Evolutionary conservation across 2,888 invertebrate genomes (phyloP).

Genomic region (Seira musarum): DNA sequence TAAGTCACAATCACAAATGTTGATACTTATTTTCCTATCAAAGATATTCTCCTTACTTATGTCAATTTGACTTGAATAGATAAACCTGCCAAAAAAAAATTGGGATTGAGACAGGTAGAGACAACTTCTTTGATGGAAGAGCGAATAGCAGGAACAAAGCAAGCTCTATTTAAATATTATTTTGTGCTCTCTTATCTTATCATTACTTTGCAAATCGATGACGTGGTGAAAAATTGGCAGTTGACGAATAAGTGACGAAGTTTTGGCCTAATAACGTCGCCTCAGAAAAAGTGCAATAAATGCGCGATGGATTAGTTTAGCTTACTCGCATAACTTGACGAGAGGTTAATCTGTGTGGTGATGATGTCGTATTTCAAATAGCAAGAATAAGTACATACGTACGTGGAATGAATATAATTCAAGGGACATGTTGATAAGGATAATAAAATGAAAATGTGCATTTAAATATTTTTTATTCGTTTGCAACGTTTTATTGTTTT

Average conservation of each 20-base stretch:
- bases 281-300: not conserved
- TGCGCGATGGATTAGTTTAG: not conserved
- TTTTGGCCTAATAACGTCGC: not conserved
- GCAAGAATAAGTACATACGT: not conserved
- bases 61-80: not conserved
- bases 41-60: not conserved
- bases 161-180: not conserved
- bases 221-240: not conserved
- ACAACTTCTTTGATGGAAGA: too few species aligned
- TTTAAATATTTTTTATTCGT: not conserved
- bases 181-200: not conserved
- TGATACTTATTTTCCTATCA: not conserved
- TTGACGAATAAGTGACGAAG: too few species aligned
- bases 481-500: slow-evolving; percentile 9
- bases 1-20: not conserved
- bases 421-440: not conserved
- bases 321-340: not conserved
- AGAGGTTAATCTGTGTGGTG: slow-evolving; percentile 11
- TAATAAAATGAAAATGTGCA: slow-evolving; percentile 1
- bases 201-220: not conserved
- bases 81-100: not conserved
- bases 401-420: not conserved
- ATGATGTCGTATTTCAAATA: not conserved
- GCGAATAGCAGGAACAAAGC: not conserved
- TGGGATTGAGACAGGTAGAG: not conserved